A percentile compares a stretch with the other conserved stretches of the same genome.
Conservation (phyloP, 2,797 vertebrate genomes). For the Phataginus tetradactyla region DNA sequence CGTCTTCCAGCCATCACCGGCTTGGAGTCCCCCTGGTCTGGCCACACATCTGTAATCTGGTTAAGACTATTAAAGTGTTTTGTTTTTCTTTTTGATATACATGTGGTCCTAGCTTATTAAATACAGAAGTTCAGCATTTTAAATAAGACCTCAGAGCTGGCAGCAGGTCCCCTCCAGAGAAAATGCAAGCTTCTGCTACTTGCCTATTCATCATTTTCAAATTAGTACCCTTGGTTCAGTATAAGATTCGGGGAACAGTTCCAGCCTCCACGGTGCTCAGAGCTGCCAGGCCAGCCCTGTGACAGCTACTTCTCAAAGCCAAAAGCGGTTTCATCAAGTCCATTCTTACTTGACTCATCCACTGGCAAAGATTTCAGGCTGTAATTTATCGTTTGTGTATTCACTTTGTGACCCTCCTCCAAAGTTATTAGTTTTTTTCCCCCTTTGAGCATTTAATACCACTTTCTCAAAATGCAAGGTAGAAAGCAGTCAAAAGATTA, state of each 20-base stretch:
- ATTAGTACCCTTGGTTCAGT: slow-evolving; percentile 76
- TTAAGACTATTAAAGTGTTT: slow-evolving; percentile 6
- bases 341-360: slow-evolving; percentile 42
- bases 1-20: background rate
- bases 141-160: slow-evolving; percentile 56
- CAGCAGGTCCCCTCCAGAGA: slow-evolving; percentile 59
- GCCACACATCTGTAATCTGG: slow-evolving; percentile 21
- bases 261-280: background rate
- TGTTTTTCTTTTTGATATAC: slow-evolving; percentile 5
- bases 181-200: slow-evolving; percentile 60
- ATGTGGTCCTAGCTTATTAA: slow-evolving; percentile 18
- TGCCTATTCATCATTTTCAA: slow-evolving; percentile 77
- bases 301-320: slow-evolving; percentile 26
- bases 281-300: slow-evolving; percentile 26
- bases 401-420: background rate
- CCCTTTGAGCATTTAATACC: background rate
- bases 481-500: slow-evolving; percentile 47
- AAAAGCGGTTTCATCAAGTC: background rate
- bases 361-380: slow-evolving; percentile 21
- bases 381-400: slow-evolving; percentile 16
- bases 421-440: background rate
- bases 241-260: slow-evolving; percentile 48
- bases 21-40: slow-evolving; percentile 10
- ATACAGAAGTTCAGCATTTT: slow-evolving; percentile 54
- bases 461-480: slow-evolving; percentile 44